These are phyloP conservation scores for Clistopyga incitator DNA, from an alignment of 2,888 invertebrate species.

Conservation along the genomic window DNA sequence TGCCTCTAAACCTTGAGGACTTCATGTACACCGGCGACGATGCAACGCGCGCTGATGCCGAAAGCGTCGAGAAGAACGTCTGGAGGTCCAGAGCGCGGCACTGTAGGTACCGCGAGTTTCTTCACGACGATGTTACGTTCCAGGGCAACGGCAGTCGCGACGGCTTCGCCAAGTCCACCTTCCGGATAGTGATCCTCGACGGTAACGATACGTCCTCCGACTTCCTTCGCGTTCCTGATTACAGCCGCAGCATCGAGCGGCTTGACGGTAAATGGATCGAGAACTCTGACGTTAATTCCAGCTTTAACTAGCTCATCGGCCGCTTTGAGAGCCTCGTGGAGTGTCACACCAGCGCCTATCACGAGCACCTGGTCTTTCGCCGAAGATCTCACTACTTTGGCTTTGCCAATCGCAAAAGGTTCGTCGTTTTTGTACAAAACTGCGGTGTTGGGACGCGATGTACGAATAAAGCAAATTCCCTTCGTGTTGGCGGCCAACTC, in stretches of 20 bases:
- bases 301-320: conserved; percentile 89
- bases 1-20: conserved; percentile 85
- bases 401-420: conserved; percentile 91
- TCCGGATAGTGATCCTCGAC: conserved; percentile 99
- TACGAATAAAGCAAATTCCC: conserved; percentile 98
- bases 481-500: conserved; percentile 98
- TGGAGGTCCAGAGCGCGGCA: conserved; percentile 98
- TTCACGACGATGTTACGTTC: conserved; percentile 90
- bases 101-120: conserved; percentile 91
- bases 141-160: conserved; percentile 91
- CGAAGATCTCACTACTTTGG: conserved; percentile 92
- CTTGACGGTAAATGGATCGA: conserved; percentile 98
- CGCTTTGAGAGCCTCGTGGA: conserved; percentile 95
- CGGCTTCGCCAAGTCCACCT: conserved; percentile 98
- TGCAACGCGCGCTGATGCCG: conserved; percentile 93
- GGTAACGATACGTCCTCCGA: conserved; percentile 93
- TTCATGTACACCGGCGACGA: conserved; percentile 89
- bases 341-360: conserved; percentile 97
- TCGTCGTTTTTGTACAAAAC: conserved; percentile 95
- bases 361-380: conserved; percentile 92
- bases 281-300: conserved; percentile 92
- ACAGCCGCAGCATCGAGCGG: conserved; percentile 95
- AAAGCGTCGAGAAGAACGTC: conserved; percentile 93
- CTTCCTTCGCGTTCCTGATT: conserved; percentile 90
- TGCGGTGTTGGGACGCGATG: conserved; percentile 95